Evolutionary conservation across 2,888 invertebrate genomes (phyloP).

Genomic region (Odontocolon sp.): DNA sequence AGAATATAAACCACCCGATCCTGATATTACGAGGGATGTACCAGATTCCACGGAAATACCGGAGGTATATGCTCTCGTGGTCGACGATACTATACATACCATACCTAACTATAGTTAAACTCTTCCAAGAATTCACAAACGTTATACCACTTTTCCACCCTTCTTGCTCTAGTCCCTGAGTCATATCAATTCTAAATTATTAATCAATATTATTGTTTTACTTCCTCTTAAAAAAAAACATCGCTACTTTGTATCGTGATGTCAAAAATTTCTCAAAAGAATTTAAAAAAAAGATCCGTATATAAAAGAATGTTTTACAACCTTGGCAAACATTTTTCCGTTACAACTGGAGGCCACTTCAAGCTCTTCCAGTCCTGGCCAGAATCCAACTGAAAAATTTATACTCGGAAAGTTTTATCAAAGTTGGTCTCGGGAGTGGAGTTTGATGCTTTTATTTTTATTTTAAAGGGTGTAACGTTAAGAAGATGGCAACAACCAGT

Average conservation of each 20-base stretch:
- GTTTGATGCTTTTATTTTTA: too few relatives aligned
- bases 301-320: too few relatives aligned
- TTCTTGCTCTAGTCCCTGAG: neutral
- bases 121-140: slow-evolving; percentile 10
- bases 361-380: too few relatives aligned
- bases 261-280: too few relatives aligned
- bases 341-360: too few relatives aligned
- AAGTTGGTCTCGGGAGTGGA: too few relatives aligned
- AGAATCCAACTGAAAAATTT: too few relatives aligned
- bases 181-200: neutral
- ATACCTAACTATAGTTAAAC: neutral
- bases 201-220: neutral
- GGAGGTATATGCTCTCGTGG: slow-evolving; percentile 68
- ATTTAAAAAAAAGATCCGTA: too few relatives aligned
- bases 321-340: too few relatives aligned
- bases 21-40: slow-evolving; percentile 83
- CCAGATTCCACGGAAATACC: slow-evolving; percentile 78
- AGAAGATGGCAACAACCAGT: slow-evolving; percentile 80
- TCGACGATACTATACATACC: neutral
- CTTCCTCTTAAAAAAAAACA: too few relatives aligned
- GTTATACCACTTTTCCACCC: neutral
- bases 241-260: too few relatives aligned
- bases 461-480: slow-evolving; percentile 82
- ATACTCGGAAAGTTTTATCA: too few relatives aligned
- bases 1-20: slow-evolving; percentile 84